Evolutionary conservation across 2,113 vertebrate species (phyloP), one percentile per base, ranked within the genome.

Genomic region (Pseudorasbora parva): DNA sequence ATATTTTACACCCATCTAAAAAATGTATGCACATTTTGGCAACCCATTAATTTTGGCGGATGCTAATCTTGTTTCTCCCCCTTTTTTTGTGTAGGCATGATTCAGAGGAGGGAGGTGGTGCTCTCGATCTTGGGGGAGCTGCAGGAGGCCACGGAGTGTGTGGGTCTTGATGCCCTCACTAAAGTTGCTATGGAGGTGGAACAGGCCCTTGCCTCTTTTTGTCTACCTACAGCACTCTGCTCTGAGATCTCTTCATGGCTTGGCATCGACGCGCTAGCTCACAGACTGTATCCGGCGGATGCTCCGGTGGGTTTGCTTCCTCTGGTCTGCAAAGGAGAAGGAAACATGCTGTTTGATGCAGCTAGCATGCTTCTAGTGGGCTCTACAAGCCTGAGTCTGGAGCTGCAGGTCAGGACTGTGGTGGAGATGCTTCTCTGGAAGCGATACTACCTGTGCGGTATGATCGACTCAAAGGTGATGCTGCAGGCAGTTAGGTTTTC

Each of bases 391-490:
- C 93, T 98, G n/a, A 98, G 96, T 89, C 88, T 97, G 90, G 97
- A 99, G 93, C 92, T 99, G 73, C 96, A 97, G 91, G 96, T 98
- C 0, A 95, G 97, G 78, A 98, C 97, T 0, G 97, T 97, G 41
- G 95, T 98, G 91, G 97, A 99, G 92, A 99, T 99, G 97, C 91
- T 97, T 62, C 91, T 98, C 62, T 96, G 97, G 94, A 94, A 98
- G 56, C 94, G 95, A 3, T 99, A 98, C 88, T 99, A 99, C 89
- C 90, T 99, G 33, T 96, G 94, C 5, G 97, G 95, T 71, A 99
- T 98, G 97, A 98, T 97, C 0, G 97, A 99, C 89, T 98, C 97
- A 66, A 98, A 98, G 87, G 96, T 99, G 89, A 99, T 99, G 97
- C 94, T 99, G 62, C 97, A 98, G 92, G 97, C 97, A 0, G 97